These are phyloP conservation scores for Calliopsis andreniformis DNA, from an alignment of 1,140 invertebrate genomes.

Conservation along the genomic window DNA sequence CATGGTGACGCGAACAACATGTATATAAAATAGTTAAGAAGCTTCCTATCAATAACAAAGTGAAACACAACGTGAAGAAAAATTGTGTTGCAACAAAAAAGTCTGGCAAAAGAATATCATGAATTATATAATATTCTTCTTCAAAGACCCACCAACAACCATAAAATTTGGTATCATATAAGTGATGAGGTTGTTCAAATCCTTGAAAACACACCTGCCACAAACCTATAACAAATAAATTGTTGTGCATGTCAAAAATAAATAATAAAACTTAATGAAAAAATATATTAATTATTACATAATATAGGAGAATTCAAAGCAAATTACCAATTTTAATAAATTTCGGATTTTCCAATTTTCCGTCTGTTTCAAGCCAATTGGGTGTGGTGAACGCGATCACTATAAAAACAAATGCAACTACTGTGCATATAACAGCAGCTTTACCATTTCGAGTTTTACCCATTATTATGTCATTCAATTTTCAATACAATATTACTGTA, in stretches of 20 bases:
- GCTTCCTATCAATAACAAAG: constrained; percentile 87
- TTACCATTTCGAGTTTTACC: constrained; percentile 86
- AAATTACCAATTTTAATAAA: constrained; percentile 90
- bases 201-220: constrained; percentile 95
- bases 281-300: neutral
- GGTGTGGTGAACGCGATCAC: constrained; percentile 95
- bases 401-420: constrained; percentile 87
- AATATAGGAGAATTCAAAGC: neutral
- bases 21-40: constrained; percentile 88
- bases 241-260: neutral
- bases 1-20: constrained; percentile 89
- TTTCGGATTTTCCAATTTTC: constrained; percentile 88
- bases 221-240: constrained; percentile 85
- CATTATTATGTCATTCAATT: constrained; percentile 67
- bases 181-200: constrained; percentile 90
- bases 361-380: constrained; percentile 95
- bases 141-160: constrained; percentile 97
- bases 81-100: constrained; percentile 97
- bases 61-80: constrained; percentile 93
- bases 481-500: neutral
- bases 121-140: constrained; percentile 95
- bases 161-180: constrained; percentile 89
- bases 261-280: constrained; percentile 15
- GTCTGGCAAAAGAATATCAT: constrained; percentile 90
- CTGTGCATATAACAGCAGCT: constrained; percentile 86